These are phyloP conservation scores for Dermatemys mawii DNA, from an alignment of 2,113 vertebrate species.

Conservation along the genomic window DNA sequence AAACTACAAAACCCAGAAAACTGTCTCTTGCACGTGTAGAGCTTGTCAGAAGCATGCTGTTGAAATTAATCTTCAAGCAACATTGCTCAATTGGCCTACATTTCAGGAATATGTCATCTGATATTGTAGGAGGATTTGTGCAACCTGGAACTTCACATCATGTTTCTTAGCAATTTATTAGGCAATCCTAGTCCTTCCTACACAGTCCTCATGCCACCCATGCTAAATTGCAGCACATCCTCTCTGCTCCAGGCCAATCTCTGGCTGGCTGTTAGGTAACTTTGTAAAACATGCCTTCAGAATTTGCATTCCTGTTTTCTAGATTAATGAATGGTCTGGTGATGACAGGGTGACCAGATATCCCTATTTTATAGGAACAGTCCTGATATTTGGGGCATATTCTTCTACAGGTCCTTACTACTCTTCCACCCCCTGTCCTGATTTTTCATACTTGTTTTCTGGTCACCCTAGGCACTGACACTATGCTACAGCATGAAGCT, in stretches of 20 bases:
- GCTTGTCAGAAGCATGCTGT: not conserved
- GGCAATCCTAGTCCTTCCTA: not conserved
- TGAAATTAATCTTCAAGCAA: not conserved
- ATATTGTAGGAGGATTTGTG: not conserved
- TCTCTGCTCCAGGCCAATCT: not conserved
- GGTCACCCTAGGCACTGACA: no score
- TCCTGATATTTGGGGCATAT: no score
- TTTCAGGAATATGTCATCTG: fast-evolving
- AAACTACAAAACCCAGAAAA: not conserved
- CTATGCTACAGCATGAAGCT: not conserved
- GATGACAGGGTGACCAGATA: no score
- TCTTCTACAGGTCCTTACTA: no score
- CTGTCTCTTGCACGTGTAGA: not conserved
- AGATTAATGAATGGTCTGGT: slow-evolving; percentile 2
- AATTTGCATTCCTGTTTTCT: not conserved
- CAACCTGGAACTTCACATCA: not conserved
- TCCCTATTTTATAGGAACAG: no score
- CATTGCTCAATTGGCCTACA: not conserved
- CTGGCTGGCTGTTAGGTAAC: not conserved
- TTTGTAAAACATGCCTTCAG: not conserved
- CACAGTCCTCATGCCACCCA: not conserved
- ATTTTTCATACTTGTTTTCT: no score
- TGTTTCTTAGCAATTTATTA: not conserved
- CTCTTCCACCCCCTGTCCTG: no score
- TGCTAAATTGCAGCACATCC: not conserved